Evolutionary conservation across 2,113 vertebrate genomes (phyloP).

Genomic region (Lycaon pictus): DNA sequence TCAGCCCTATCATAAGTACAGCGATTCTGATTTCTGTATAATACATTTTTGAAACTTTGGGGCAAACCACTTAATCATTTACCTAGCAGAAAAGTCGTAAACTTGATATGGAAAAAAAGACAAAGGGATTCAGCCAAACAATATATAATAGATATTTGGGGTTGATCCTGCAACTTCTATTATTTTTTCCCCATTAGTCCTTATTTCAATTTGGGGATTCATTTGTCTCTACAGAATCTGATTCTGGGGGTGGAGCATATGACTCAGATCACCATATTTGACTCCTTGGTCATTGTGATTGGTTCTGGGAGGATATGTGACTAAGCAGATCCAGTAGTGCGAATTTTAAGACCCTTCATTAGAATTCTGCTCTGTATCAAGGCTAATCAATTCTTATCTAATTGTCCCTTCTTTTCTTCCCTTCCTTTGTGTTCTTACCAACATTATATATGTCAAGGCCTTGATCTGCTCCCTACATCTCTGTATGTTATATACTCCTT

Average conservation of each 20-base stretch:
- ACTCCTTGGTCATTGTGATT: background rate
- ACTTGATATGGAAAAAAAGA: background rate
- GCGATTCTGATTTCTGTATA: background rate
- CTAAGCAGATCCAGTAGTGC: background rate
- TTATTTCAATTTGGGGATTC: background rate
- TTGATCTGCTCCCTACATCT: background rate
- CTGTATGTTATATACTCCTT: background rate
- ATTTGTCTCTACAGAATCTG: background rate
- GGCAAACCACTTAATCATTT: background rate
- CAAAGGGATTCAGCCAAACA: background rate
- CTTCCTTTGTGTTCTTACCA: background rate
- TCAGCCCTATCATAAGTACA: background rate
- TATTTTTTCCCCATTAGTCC: background rate
- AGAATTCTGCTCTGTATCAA: background rate
- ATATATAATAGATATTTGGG: background rate
- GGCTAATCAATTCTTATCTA: background rate
- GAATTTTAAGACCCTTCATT: background rate
- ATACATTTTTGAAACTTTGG: background rate
- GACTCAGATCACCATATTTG: background rate
- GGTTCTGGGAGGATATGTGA: background rate
- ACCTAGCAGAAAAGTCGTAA: constrained; percentile 7
- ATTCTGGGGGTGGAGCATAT: background rate
- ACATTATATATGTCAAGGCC: background rate
- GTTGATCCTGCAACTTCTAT: background rate
- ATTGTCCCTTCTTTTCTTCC: background rate